Conservation (phyloP, 2,888 invertebrate species). For the Pristionchus japonicus region DNA sequence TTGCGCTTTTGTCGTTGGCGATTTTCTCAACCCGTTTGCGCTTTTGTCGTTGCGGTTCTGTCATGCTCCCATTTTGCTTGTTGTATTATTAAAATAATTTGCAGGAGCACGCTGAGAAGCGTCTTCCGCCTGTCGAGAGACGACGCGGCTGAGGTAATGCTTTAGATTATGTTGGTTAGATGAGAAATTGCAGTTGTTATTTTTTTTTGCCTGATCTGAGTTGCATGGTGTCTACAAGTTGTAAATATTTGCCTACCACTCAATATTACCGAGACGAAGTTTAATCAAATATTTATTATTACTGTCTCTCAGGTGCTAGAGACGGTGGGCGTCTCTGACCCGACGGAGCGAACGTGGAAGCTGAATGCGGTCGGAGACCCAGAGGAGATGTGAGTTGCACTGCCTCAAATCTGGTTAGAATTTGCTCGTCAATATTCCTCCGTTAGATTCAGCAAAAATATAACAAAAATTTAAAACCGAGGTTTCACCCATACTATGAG, state of each 20-base stretch:
- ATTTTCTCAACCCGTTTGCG: too few relatives aligned
- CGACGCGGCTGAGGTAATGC: conserved; percentile 1
- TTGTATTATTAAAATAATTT: neutral
- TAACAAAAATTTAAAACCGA: too few relatives aligned
- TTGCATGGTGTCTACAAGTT: neutral
- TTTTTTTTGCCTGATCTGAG: neutral
- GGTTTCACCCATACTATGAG: neutral
- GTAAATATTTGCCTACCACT: neutral
- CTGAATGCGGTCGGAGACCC: conserved; percentile 4
- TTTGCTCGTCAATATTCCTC: too few relatives aligned
- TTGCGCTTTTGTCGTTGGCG: too few relatives aligned
- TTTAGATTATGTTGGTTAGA: neutral
- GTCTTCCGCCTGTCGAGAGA: conserved; percentile 41
- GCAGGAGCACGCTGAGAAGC: neutral
- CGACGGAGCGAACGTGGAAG: conserved; percentile 12
- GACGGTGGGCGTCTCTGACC: conserved; percentile 23
- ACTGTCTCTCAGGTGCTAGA: conserved; percentile 18
- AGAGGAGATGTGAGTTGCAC: neutral
- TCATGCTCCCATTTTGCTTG: neutral
- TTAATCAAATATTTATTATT: neutral
- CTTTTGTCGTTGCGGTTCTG: too few relatives aligned
- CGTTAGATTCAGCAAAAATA: too few relatives aligned
- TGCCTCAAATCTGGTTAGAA: neutral
- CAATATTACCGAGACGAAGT: neutral
- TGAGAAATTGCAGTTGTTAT: neutral